phyloP scores from a whole-genome alignment of 2,113 vertebrate genomes.

The Scomber japonicus region DNA sequence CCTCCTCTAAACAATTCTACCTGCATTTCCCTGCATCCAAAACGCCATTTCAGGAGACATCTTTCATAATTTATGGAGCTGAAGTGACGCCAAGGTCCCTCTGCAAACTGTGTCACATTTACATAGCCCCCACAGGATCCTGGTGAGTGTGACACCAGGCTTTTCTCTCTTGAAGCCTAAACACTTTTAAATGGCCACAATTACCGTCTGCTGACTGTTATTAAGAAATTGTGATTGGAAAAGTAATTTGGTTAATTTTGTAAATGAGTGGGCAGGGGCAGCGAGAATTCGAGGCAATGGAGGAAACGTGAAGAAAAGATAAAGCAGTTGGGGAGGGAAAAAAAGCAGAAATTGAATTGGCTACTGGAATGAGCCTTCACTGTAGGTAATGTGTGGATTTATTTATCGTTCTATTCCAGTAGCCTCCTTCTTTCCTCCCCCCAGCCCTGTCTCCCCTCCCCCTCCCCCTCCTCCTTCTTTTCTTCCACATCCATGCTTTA shows the following conservation, averaged over 20 bases:
- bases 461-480: conserved; percentile 18
- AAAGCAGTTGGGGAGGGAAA: no score
- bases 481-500: conserved; percentile 62
- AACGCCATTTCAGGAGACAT: conserved; percentile 47
- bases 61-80: conserved; percentile 60
- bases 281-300: conserved; percentile 4
- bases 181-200: conserved; percentile 58
- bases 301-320: conserved; percentile 15
- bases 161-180: conserved; percentile 38
- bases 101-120: conserved; percentile 44
- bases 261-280: neutral
- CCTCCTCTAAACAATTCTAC: conserved; percentile 14
- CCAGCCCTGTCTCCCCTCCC: neutral
- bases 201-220: conserved; percentile 37
- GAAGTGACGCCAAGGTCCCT: conserved; percentile 8
- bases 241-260: conserved; percentile 25
- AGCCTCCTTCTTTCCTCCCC: conserved; percentile 1
- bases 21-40: conserved; percentile 29
- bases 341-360: neutral
- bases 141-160: conserved; percentile 11
- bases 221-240: conserved; percentile 45
- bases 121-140: conserved; percentile 29
- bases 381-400: conserved; percentile 45
- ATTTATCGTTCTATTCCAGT: conserved; percentile 48
- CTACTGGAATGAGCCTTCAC: neutral